phyloP scores from a whole-genome alignment of 53 echinoderm and acorn worm species.

The Temnopleurus reevesii region DNA sequence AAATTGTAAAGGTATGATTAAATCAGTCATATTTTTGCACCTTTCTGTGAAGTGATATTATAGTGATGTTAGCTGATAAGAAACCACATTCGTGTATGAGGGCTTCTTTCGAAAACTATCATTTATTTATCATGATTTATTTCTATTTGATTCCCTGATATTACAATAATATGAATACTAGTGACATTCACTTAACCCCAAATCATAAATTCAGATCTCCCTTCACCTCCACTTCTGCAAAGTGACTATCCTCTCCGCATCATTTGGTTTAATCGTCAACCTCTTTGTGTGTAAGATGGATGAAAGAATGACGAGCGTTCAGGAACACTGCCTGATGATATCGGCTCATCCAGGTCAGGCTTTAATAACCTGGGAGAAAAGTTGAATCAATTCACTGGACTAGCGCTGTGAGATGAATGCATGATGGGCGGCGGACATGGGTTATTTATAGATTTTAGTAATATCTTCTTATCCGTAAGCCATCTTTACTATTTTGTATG shows the following conservation, averaged over 20 bases:
- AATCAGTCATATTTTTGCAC: too few species aligned
- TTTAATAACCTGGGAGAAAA: background rate
- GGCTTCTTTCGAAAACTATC: too few species aligned
- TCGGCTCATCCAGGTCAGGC: background rate
- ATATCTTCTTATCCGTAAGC: background rate
- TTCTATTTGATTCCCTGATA: background rate
- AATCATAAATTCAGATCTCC: background rate
- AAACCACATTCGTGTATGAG: too few species aligned
- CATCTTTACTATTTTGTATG: background rate
- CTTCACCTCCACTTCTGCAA: background rate
- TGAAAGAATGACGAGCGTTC: background rate
- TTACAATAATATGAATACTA: background rate
- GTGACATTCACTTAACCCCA: background rate
- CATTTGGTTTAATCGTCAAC: conserved; percentile 1
- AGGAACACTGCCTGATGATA: background rate
- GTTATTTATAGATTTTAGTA: conserved; percentile 21
- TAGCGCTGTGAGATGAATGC: background rate
- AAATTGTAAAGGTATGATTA: conserved; percentile 24
- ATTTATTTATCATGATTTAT: too few species aligned
- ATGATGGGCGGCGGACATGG: background rate
- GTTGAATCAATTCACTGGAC: conserved; percentile 5
- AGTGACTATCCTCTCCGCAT: conserved; percentile 13
- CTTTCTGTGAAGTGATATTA: too few species aligned
- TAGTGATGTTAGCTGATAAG: too few species aligned
- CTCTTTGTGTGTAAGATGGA: background rate